Base-by-base conservation (phyloP, 2,888 invertebrate genomes). In the Malthinus seriepunctatus region DNA sequence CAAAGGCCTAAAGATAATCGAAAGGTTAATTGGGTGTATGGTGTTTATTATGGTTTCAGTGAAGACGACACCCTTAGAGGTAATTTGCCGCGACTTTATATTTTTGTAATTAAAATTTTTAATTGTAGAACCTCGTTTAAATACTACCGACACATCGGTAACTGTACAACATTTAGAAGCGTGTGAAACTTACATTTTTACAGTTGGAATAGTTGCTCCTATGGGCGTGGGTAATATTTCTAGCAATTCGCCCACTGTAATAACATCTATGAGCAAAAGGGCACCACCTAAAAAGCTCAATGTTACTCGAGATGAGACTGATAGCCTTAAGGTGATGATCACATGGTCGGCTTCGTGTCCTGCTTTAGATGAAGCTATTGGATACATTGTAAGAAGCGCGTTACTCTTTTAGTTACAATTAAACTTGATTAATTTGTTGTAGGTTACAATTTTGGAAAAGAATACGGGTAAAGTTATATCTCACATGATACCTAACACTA, bases 291-390 rank as follows among this genome's bases (percentile, higher is more conserved):
- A 87, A 71, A 82, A 84, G 60, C 73, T 93, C 1, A 78, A 76
- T 10, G 86, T 87, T 5, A 73, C 64, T 2, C 66, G 76, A 6
- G 71, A 77, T 48, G 67, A 64, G 10, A 70, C 75, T 60, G 71
- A 73, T 37, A 76, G 76, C 5, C 75, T 79, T 11, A 73, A 78
- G 11, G 83, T 92, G 78, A 78, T 80, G 15, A 83, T 93, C 0
- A 77, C 81, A 10, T 93, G 93, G 92, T 82, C 83, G 38, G 85
- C 91, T 0, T 88, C 87, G 52, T 93, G 93, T 75, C 81, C 82
- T 1, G 75, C 76, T 6, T 74, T 82, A 34, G 74, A 75, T 8
- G 76, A 79, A 35, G 72, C 78, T 5, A 75, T 84, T 33, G 82
- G 82, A 4, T 91, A 89, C 67, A 83, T 83, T 71, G 89, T 90